phyloP scores from a whole-genome alignment of 2,888 invertebrate species.

The Stenolophus ochropezus region DNA sequence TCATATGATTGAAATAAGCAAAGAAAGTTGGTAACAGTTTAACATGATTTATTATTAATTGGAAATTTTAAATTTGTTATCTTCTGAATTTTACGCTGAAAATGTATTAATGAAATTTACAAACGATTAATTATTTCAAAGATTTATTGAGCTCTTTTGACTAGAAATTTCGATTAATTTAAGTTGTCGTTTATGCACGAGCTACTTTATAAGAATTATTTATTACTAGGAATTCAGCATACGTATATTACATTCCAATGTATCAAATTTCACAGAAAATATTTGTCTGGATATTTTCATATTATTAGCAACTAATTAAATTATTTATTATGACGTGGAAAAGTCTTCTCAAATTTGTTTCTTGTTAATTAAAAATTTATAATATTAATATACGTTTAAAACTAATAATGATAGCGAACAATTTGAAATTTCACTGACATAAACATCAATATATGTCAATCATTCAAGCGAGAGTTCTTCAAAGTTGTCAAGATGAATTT shows the following conservation, averaged over 20 bases:
- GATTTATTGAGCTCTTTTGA: background rate
- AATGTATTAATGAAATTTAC: slow-evolving; percentile 1
- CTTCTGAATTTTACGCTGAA: background rate
- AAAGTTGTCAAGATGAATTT: no score
- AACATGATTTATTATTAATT: slow-evolving; percentile 40
- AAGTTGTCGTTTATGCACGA: background rate
- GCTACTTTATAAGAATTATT: no score
- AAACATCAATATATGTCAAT: background rate
- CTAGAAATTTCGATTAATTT: slow-evolving; percentile 14
- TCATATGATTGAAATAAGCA: background rate
- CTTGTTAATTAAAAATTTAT: background rate
- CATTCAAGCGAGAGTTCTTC: background rate
- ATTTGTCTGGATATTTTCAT: no score
- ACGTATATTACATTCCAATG: no score
- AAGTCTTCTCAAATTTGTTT: background rate
- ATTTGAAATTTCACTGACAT: background rate
- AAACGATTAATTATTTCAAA: background rate
- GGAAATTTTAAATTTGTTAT: slow-evolving; percentile 2
- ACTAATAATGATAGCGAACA: background rate
- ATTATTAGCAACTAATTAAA: background rate
- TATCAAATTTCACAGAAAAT: no score
- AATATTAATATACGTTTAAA: background rate
- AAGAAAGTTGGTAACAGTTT: slow-evolving; percentile 33
- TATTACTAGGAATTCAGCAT: no score
- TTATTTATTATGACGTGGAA: background rate